Conservation (phyloP, 2,888 invertebrate species). For the Acrobeloides nanus region DNA sequence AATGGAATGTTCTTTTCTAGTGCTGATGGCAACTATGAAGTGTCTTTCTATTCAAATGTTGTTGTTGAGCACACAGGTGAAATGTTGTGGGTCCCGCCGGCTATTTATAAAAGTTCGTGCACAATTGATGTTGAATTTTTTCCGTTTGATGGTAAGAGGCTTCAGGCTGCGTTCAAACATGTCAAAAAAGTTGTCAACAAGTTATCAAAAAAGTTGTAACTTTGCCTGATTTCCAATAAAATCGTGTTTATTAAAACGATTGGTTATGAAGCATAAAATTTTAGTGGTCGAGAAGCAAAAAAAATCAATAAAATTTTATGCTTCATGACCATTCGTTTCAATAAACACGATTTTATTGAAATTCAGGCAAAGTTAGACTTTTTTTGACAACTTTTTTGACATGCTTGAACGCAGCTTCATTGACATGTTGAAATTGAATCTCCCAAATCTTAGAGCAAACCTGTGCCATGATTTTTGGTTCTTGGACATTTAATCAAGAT, state of each 20-base stretch:
- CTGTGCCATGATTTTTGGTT: slow-evolving; percentile 98
- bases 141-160: slow-evolving; percentile 71
- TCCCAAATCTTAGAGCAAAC: slow-evolving; percentile 69
- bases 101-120: slow-evolving; percentile 97
- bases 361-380: too few species aligned
- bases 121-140: slow-evolving; percentile 98
- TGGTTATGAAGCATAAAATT: too few species aligned
- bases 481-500: slow-evolving; percentile 94
- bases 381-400: too few species aligned
- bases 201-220: slow-evolving; percentile 15
- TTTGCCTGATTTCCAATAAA: slow-evolving; percentile 7
- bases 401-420: background rate
- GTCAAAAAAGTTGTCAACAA: too few species aligned
- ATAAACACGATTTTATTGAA: too few species aligned
- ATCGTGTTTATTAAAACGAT: slow-evolving; percentile 7
- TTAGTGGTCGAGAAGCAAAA: too few species aligned
- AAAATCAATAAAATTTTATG: too few species aligned
- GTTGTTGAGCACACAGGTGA: slow-evolving; percentile 86
- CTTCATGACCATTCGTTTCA: too few species aligned
- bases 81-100: slow-evolving; percentile 85
- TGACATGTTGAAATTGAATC: slow-evolving; percentile 1
- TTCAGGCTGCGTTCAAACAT: too few species aligned
- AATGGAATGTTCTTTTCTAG: slow-evolving; percentile 59
- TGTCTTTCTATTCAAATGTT: slow-evolving; percentile 96
- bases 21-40: slow-evolving; percentile 99